Conservation (phyloP, 2,797 vertebrate species). For the Taeniopygia guttata region DNA sequence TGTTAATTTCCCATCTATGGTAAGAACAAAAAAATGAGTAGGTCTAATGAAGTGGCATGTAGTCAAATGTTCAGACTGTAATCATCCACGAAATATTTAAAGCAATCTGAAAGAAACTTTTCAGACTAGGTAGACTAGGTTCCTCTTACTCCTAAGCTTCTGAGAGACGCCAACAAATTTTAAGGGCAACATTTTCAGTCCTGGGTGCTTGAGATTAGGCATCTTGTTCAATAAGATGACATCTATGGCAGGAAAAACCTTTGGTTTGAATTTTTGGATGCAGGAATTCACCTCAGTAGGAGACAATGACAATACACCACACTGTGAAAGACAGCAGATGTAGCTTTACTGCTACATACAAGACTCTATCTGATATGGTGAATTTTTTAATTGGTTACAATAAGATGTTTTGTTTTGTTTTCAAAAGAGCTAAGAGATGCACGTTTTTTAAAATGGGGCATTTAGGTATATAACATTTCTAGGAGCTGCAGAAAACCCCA, state of each 20-base stretch:
- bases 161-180: slow-evolving; percentile 11
- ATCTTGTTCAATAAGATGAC: neutral
- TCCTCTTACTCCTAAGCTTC: slow-evolving; percentile 9
- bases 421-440: neutral
- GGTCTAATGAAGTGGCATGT: slow-evolving; percentile 64
- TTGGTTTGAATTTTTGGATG: neutral
- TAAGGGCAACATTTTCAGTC: neutral
- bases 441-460: neutral
- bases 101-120: slow-evolving; percentile 59
- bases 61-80: slow-evolving; percentile 51
- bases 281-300: neutral
- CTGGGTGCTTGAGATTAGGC: neutral
- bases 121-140: slow-evolving; percentile 29
- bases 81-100: slow-evolving; percentile 47
- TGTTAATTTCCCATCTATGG: slow-evolving; percentile 60
- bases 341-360: neutral
- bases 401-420: neutral
- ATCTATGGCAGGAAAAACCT: neutral
- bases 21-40: slow-evolving; percentile 21
- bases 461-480: neutral
- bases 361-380: neutral
- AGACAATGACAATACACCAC: neutral
- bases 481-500: neutral
- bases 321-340: neutral
- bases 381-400: neutral